Evolutionary conservation across 2,113 vertebrate species (phyloP), one percentile per base, ranked within the genome.

Genomic region (Physeter macrocephalus): DNA sequence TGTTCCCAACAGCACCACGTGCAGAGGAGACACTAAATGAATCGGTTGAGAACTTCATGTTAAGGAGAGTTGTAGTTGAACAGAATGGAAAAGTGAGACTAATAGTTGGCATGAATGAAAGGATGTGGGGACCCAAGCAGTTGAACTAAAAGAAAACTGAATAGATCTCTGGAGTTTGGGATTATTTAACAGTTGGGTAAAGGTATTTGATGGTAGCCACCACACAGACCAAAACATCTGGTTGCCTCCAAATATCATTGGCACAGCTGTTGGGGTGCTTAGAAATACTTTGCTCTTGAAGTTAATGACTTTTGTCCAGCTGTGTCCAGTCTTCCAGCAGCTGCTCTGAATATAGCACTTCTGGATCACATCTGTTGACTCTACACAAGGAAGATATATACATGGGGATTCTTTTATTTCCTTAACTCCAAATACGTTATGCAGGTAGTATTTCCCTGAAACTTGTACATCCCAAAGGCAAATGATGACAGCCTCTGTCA

Each of bases 181-280:
- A 57, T 96, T 93, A 82, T 88, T 78, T 96, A 83, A 46, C 61
- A 61, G 59, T 81, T 94, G 23, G 27, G 13, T 83, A 75, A 89
- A 31, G 67, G 21, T 71, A 90, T 75, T 95, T 17, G n/a, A 66
- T 92, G 34, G 49, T 89, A 83, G 72, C 84, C 89, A 77, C 34
- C 69, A 80, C 57, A 85, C 39, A 64, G 64, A 93, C 64, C 78
- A 89, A 93, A 84, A 91, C 81, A 98, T 96, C 95, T 98, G 93
- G 61, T 90, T 87, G 77, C 57, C 15, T 96, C 59, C 83, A 78
- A 66, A 39, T 74, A n/a, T 66, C 41, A 84, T 43, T 75, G 74
- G 83, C 59, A 84, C 59, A 66, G 82, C 91, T 98, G 71, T 93
- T 83, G 74, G 82, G 78, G 25, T 92, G 39, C 34, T 61, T 62